A percentile compares a stretch with the other conserved stretches of the same genome.
Evolutionary conservation across 2,888 invertebrate genomes (phyloP).

Genomic region (Dryocosmus kuriphilus): DNA sequence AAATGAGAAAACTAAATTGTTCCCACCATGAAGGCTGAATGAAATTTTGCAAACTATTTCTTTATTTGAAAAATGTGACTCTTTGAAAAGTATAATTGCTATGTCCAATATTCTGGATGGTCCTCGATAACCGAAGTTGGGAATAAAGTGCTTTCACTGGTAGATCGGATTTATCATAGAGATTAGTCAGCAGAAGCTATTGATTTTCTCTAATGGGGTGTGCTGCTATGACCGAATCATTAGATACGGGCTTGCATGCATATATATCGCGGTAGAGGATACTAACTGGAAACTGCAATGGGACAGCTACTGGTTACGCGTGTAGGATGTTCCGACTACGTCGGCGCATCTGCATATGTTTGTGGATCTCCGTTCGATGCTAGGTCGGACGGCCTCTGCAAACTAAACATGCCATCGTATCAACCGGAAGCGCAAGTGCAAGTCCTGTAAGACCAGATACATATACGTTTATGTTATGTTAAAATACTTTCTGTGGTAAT

Average conservation of each 20-base stretch:
- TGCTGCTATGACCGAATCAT: background rate
- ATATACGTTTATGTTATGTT: background rate
- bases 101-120: background rate
- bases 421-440: background rate
- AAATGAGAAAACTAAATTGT: no score
- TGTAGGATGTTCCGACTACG: background rate
- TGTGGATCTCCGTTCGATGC: background rate
- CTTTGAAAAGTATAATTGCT: background rate
- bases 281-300: background rate
- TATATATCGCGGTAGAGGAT: background rate
- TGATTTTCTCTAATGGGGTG: conserved; percentile 2
- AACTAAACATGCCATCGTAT: background rate
- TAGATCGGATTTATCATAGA: background rate
- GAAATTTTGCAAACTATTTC: no score
- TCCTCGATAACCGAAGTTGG: background rate
- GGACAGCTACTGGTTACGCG: background rate
- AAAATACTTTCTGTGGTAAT: background rate
- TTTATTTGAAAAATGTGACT: no score
- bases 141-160: background rate
- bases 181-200: conserved; percentile 9
- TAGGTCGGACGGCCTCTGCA: background rate
- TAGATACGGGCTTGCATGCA: background rate
- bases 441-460: background rate
- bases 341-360: background rate
- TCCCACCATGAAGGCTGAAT: no score